Evolutionary conservation across 1,140 invertebrate species (phyloP), one percentile per base, ranked within the genome.

Genomic region (Diachasmimorpha longicaudata): DNA sequence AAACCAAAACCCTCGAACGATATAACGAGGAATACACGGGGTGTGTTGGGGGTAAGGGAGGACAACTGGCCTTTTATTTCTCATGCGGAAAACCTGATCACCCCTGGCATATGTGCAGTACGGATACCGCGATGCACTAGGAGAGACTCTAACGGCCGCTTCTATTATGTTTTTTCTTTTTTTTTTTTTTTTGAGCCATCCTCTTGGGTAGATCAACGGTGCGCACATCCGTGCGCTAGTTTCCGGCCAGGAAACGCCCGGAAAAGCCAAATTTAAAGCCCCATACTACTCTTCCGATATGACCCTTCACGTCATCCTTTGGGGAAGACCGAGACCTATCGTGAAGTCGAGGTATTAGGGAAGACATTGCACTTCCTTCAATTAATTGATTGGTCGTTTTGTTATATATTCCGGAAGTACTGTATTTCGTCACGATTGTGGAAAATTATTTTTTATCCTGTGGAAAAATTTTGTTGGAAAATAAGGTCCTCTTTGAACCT

Each of bases 21-120:
- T 25, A 25, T 63, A 63, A 63, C 19, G 23, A 25, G 58, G 58
- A 58, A 25, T 63, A 63, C 36, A 68, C 66, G 36, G n/a, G n/a
- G n/a, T n/a, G n/a, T n/a, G n/a, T n/a, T n/a, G n/a, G n/a, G n/a
- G n/a, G n/a, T n/a, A n/a, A n/a, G n/a, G 19, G 58, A 9, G 25
- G 66, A 39, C 36, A 52, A 68, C 36, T 68, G 16, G 58, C 66
- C 66, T 68, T 68, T 68, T 68, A 68, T 36, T 68, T 39, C 36
- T 68, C 66, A 68, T 68, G 66, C 66, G 66, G 36, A 68, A 68
- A 68, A 68, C 31, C 66, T 68, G 39, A 68, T 68, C 66, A 68
- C 66, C 66, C 36, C 21, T n/a, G n/a, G 13, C n/a, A 25, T 66
- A 31, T 31, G 58, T 68, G 14, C n/a, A n/a, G 11, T 68, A 39